phyloP scores from a whole-genome alignment of 2,888 invertebrate species.

The Thymelicus sylvestris region DNA sequence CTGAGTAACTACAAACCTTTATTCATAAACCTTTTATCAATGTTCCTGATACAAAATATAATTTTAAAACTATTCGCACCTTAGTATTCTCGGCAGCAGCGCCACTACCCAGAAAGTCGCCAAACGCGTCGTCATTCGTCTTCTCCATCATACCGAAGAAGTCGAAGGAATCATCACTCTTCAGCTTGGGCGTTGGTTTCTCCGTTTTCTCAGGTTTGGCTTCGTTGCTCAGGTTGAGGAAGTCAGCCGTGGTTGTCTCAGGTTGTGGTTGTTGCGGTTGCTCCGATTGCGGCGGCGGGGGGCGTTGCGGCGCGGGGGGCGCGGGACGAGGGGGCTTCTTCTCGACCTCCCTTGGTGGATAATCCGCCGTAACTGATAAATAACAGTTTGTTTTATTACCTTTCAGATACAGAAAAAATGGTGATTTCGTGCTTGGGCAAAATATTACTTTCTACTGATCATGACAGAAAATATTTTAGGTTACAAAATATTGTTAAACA shows the following conservation, averaged over 20 bases:
- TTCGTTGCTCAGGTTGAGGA: slow-evolving; percentile 62
- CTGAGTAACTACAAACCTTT: too few species aligned
- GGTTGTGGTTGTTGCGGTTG: slow-evolving; percentile 40
- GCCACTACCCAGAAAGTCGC: slow-evolving; percentile 74
- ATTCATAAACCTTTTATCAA: too few species aligned
- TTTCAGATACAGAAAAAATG: too few species aligned
- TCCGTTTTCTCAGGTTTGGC: slow-evolving; percentile 48
- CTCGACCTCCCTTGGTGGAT: slow-evolving; percentile 56
- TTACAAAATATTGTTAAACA: too few species aligned
- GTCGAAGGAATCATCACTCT: slow-evolving; percentile 84
- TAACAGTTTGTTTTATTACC: not conserved
- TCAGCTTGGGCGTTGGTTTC: slow-evolving; percentile 51
- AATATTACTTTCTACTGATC: too few species aligned
- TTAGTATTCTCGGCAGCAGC: slow-evolving; percentile 51
- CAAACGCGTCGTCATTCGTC: slow-evolving; percentile 72
- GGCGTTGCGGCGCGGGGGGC: slow-evolving; percentile 49
- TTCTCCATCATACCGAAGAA: slow-evolving; percentile 85
- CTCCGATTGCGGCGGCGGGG: slow-evolving; percentile 49
- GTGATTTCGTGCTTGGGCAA: too few species aligned
- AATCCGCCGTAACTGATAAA: slow-evolving; percentile 64
- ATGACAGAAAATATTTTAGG: too few species aligned
- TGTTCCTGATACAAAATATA: too few species aligned
- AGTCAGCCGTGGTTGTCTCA: slow-evolving; percentile 60
- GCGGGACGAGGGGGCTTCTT: slow-evolving; percentile 63
- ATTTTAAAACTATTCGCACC: slow-evolving; percentile 40